Base-by-base conservation (phyloP, 2,113 vertebrate species). In the Semnornis frantzii region DNA sequence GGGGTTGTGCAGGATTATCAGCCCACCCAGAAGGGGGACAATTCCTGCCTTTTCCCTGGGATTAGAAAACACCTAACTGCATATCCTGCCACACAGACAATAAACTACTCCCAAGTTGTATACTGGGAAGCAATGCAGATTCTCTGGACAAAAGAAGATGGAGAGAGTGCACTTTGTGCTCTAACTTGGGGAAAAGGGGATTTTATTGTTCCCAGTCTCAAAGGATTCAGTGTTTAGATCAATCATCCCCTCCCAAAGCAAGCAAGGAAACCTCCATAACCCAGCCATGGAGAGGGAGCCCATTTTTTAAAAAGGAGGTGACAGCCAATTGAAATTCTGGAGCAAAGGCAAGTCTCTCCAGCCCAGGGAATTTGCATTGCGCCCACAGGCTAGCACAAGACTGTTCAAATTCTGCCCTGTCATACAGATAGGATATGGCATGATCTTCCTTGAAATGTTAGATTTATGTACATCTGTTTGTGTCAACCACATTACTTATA, bases 361-460 rank as follows among this genome's bases (percentile, higher is more conserved):
- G 86, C 60, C 88, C 71, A 84, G 44, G 63, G 69, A 92, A 95
- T 96, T 24, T 96, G 80, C 94, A 96, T 95, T 91, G 92, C 88
- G 73, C 82, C 95, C 86, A 96, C 85, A 95, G 94, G 92, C 92
- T 94, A 91, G 81, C 88, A 92, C 82, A 91, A 94, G 74, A 91
- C 91, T 81, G 66, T 87, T 96, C 85, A 80, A 93, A 92, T 94
- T 90, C 93, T 91, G 81, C 90, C 91, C 74, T 89, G 78, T 94
- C 92, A 85, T 73, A 92, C 27, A 76, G 88, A 94, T 91, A 85
- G 92, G 70, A 94, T 86, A 90, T 87, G 93, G 88, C 90, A 84
- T 82, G 93, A 92, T 95, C 90, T 95, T 95, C 79, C 87, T 94
- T 92, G 92, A 96, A 95, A 91, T 79, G 73, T 86, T 94, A 95